These are phyloP conservation scores for Lonchura striata DNA, from an alignment of 2,113 vertebrate genomes.

Conservation along the genomic window DNA sequence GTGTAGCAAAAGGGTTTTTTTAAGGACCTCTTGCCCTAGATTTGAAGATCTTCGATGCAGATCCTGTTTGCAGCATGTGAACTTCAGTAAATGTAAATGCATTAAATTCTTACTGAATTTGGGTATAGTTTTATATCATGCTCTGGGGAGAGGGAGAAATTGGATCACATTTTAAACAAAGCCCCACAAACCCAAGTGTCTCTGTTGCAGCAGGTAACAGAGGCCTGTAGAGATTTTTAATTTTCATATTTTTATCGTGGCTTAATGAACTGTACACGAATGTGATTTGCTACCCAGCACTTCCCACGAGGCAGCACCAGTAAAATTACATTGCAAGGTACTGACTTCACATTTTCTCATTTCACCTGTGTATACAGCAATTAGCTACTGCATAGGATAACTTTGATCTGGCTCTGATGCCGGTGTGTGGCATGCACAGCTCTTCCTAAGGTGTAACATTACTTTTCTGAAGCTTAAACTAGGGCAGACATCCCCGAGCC, in stretches of 20 bases:
- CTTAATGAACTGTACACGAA: conserved; percentile 1
- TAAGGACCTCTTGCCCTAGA: background rate
- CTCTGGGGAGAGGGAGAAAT: conserved; percentile 19
- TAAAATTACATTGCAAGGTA: background rate
- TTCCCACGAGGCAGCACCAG: background rate
- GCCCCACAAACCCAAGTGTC: background rate
- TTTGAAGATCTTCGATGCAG: background rate
- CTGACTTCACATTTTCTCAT: background rate
- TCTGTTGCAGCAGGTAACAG: conserved; percentile 17
- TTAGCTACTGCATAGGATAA: background rate
- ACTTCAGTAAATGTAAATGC: background rate
- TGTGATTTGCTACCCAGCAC: conserved; percentile 35
- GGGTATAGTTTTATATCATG: background rate
- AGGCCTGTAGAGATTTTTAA: background rate
- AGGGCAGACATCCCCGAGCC: background rate
- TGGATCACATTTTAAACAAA: background rate
- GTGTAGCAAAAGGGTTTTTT: background rate
- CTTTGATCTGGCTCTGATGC: background rate
- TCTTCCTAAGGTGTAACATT: background rate
- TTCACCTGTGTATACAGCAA: conserved; percentile 36
- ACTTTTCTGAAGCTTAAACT: conserved; percentile 6
- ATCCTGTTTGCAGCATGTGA: conserved; percentile 15
- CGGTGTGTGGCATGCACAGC: conserved; percentile 17
- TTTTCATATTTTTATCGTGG: background rate
- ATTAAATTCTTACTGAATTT: conserved; percentile 26